Base-by-base conservation (phyloP, 64 coral and sea anemone species). In the Trachythela sp. region DNA sequence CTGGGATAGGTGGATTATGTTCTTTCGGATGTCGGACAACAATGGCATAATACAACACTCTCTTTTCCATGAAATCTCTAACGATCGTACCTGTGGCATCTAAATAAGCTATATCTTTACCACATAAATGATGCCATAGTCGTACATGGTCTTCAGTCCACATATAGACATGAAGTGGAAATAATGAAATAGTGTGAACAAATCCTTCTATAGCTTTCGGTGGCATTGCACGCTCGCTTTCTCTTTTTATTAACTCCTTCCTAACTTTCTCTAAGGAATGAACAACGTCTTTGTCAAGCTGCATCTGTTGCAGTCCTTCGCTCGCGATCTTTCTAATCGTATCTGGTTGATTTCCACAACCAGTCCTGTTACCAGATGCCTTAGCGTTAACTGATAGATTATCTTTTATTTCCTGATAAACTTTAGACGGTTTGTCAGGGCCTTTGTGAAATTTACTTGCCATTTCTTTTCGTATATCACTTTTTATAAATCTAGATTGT, bases 61-160 rank as follows among this genome's bases (percentile, higher is more conserved):
- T 24, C 7, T 85, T 89, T 35, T 32, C 48, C 15, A 31, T 49
- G 32, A 30, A 83, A 35, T 89, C 48, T 27, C n/a, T 48, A 9
- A 89, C 41, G 39, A 89, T 52, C 1, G 43, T 89, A 2, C 70
- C 70, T 13, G 88, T 84, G 6, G 88, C 88, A 26, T 89, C 72
- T 8, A 89, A 36, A 54, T 50, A 83, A 8, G 70, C 39, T 20
- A 90, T 77, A 40, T 90, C 89, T 1, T 85, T 68, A 3, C n/a
- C 29, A 43, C 77, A 84, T 0, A 85, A 30, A 22, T 64, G 33
- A 4, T 90, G 89, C 83, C 89, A 90, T 39, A 90, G 58, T 29
- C 89, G 89, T 40, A 90, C 36, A n/a, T 85, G 83, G 41, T 83
- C 89, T 38, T 90, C 89, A 60, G 89, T 90, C 50, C 83, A 85